A percentile compares a stretch with the other conserved stretches of the same genome.
Evolutionary conservation across 2,888 invertebrate genomes (phyloP).

Genomic region (Ophion costatus): DNA sequence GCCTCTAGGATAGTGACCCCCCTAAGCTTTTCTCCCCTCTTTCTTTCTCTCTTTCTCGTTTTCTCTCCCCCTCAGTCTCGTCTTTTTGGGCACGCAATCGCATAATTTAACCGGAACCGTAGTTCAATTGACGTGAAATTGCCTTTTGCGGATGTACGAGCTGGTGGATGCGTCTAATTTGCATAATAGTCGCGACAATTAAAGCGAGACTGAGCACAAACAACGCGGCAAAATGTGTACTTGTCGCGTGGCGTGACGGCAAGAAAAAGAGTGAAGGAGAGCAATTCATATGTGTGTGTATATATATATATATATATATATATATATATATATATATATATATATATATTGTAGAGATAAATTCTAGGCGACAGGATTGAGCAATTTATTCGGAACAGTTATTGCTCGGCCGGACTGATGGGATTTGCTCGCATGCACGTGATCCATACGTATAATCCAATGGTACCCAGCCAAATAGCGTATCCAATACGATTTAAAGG

Average conservation of each 20-base stretch:
- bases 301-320: not conserved
- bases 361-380: conserved; percentile 35
- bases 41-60: not conserved
- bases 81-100: too few relatives aligned
- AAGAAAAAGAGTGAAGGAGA: conserved; percentile 13
- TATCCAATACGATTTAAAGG: not conserved
- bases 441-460: conserved; percentile 4
- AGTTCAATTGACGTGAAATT: conserved; percentile 19
- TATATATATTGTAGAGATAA: too few relatives aligned
- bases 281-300: not conserved
- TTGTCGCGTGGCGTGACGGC: conserved; percentile 14
- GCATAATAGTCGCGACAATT: conserved; percentile 58
- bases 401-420: conserved; percentile 36
- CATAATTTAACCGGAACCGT: not conserved
- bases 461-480: not conserved
- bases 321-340: too few relatives aligned
- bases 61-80: not conserved
- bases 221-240: conserved; percentile 16
- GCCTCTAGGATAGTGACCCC: too few relatives aligned
- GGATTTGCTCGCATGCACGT: conserved; percentile 14
- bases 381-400: conserved; percentile 60
- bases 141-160: conserved; percentile 6
- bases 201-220: conserved; percentile 38
- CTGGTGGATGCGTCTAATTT: conserved; percentile 37
- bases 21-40: not conserved